Conservation (phyloP, 2,113 vertebrate genomes). For the Hucho hucho region DNA sequence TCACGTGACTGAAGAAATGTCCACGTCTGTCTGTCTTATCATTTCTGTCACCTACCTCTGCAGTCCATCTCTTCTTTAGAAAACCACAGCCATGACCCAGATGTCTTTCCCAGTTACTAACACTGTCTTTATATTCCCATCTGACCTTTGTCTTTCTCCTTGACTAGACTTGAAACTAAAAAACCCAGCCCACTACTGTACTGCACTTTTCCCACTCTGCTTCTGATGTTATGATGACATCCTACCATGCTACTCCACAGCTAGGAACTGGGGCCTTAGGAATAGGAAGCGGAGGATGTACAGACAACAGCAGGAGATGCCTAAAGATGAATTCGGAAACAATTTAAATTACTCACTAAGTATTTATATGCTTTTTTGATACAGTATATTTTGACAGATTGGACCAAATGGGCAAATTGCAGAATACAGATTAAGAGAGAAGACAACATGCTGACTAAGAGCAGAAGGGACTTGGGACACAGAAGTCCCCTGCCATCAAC, state of each 20-base stretch:
- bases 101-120: slow-evolving; percentile 63
- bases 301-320: not conserved
- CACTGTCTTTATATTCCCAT: slow-evolving; percentile 53
- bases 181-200: not conserved
- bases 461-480: slow-evolving; percentile 51
- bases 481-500: slow-evolving; percentile 56
- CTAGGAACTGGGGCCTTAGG: too few species aligned
- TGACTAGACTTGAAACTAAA: slow-evolving; percentile 39
- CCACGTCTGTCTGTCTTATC: slow-evolving; percentile 61
- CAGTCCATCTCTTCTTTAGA: slow-evolving; percentile 35
- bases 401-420: slow-evolving; percentile 35
- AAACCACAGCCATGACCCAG: slow-evolving; percentile 55
- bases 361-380: not conserved
- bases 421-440: slow-evolving; percentile 33
- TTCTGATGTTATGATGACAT: not conserved
- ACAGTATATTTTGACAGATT: not conserved
- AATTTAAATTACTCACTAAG: not conserved
- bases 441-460: slow-evolving; percentile 40
- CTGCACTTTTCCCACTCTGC: slow-evolving; percentile 9
- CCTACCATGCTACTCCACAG: too few species aligned
- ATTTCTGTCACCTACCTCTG: slow-evolving; percentile 27
- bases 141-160: slow-evolving; percentile 36
- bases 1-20: too few species aligned
- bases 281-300: too few species aligned
- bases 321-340: not conserved